Conservation (phyloP, 2,113 vertebrate species). For the Loxodonta africana region DNA sequence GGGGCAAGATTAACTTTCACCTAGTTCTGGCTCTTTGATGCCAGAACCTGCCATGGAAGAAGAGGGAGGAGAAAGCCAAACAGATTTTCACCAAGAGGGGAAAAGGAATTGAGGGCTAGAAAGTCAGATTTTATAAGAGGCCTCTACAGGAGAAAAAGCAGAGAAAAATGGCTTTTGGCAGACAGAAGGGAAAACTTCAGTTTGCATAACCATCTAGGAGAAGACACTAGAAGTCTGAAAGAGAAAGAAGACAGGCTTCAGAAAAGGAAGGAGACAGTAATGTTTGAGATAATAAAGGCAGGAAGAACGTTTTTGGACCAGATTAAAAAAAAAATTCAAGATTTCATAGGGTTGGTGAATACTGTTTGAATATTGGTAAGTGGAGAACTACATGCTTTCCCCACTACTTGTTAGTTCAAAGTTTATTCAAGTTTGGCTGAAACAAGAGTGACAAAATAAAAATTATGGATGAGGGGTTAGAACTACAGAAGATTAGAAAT, state of each 20-base stretch:
- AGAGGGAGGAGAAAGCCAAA: background rate
- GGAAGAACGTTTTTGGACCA: background rate
- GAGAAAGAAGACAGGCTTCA: background rate
- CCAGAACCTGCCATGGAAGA: background rate
- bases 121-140: slow-evolving; percentile 10
- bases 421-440: slow-evolving; percentile 27
- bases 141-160: background rate
- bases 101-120: background rate
- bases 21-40: slow-evolving; percentile 1
- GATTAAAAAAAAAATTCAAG: slow-evolving; percentile 1
- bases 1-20: background rate
- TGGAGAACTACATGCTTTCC: background rate
- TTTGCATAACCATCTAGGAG: background rate
- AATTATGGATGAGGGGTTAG: background rate
- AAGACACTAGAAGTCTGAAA: background rate
- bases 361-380: background rate
- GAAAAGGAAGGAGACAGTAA: background rate
- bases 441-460: background rate
- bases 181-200: background rate
- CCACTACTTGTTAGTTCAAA: background rate
- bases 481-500: background rate
- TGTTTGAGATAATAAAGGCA: background rate
- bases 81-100: background rate
- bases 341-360: background rate
- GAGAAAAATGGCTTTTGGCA: background rate